Percentiles rank a stretch among this genome's conserved stretches.
These are phyloP conservation scores for Cantharis rufa DNA, from an alignment of 2,888 invertebrate species.

Conservation along the genomic window DNA sequence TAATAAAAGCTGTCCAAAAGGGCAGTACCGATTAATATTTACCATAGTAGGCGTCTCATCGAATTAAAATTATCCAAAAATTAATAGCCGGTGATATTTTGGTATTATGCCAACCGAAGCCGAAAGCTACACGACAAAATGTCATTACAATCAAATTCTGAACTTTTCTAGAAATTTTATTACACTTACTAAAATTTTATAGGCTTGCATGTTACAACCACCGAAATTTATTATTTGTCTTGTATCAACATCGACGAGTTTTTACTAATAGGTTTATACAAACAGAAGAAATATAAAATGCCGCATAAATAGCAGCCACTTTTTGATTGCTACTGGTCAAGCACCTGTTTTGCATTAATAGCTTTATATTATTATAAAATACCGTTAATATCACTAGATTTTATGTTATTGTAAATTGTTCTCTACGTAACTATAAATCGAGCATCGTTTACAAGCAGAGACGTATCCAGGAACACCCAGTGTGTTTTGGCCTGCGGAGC, in stretches of 20 bases:
- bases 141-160: background rate
- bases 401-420: background rate
- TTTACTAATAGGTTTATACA: background rate
- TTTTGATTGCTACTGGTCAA: slow-evolving; percentile 4
- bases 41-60: background rate
- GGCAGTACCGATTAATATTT: background rate
- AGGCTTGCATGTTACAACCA: background rate
- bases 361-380: background rate
- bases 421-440: background rate
- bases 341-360: background rate
- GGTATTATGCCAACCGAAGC: background rate
- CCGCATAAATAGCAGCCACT: background rate
- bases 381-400: background rate
- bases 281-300: background rate
- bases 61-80: background rate
- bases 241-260: background rate
- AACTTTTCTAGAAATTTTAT: background rate
- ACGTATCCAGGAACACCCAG: background rate
- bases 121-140: background rate
- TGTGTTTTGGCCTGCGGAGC: background rate
- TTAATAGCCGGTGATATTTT: background rate
- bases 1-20: background rate
- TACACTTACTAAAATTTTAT: background rate
- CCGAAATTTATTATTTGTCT: background rate
- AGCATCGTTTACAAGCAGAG: background rate